Percentiles rank a stretch among this genome's conserved stretches.
phyloP scores from a whole-genome alignment of 2,797 vertebrate genomes.

The Neoniphon sammara region DNA sequence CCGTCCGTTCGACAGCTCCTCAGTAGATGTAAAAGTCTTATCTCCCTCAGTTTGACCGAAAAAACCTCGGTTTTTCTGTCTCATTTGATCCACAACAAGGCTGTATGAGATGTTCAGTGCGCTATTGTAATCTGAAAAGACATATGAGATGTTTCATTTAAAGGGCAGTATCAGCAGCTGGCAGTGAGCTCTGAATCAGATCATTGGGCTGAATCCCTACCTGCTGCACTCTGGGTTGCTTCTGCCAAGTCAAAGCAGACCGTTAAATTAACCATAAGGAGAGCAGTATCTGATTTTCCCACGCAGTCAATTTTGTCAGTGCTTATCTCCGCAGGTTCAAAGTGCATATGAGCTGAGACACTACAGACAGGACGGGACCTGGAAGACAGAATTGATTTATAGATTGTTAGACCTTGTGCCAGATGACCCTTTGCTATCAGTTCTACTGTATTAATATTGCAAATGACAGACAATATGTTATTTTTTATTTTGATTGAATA shows the following conservation, averaged over 20 bases:
- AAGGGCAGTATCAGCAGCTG: background rate
- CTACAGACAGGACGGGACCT: conserved; percentile 83
- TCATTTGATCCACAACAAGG: conserved; percentile 79
- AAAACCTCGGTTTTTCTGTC: conserved; percentile 71
- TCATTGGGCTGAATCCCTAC: conserved; percentile 53
- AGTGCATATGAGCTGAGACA: conserved; percentile 63
- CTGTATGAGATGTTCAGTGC: conserved; percentile 75
- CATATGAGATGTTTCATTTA: background rate
- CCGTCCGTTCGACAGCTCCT: background rate
- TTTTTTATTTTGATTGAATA: too few species aligned
- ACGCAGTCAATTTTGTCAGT: conserved; percentile 75
- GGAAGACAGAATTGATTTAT: conserved; percentile 18
- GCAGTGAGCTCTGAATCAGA: background rate
- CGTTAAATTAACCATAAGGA: conserved; percentile 60
- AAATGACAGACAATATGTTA: too few species aligned
- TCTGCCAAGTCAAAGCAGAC: conserved; percentile 76
- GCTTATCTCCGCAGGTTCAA: conserved; percentile 76
- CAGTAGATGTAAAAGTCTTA: conserved; percentile 13
- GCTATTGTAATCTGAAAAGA: conserved; percentile 27
- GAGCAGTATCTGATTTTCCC: background rate
- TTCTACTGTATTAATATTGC: background rate
- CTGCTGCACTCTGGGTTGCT: conserved; percentile 61
- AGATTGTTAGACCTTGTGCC: background rate
- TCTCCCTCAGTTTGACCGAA: conserved; percentile 53
- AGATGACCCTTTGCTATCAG: background rate